Conservation (phyloP, 2,113 vertebrate genomes). For the Salvelinus namaycush region DNA sequence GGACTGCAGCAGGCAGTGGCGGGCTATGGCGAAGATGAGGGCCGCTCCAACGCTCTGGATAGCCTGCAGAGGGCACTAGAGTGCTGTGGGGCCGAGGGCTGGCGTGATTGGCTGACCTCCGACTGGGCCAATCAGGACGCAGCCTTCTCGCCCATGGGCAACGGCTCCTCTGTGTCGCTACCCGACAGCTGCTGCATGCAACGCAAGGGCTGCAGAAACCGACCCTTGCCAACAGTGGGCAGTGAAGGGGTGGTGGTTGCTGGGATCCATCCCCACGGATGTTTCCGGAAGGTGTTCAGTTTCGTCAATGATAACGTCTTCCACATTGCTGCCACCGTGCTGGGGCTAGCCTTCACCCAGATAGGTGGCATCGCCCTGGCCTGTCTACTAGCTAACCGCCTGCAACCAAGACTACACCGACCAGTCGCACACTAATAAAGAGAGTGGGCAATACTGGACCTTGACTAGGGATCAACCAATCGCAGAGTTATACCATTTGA, state of each 20-base stretch:
- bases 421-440: constrained; percentile 51
- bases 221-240: constrained; percentile 63
- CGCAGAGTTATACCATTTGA: not conserved
- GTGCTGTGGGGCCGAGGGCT: constrained; percentile 84
- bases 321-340: constrained; percentile 78
- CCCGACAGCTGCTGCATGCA: constrained; percentile 83
- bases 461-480: not conserved
- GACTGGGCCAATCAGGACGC: constrained; percentile 77
- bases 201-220: constrained; percentile 77
- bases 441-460: not conserved
- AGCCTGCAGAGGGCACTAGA: constrained; percentile 78
- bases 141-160: constrained; percentile 52
- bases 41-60: constrained; percentile 79
- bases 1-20: constrained; percentile 79
- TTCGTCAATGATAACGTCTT: constrained; percentile 84
- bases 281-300: constrained; percentile 80
- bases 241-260: constrained; percentile 23
- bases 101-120: constrained; percentile 82
- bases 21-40: constrained; percentile 79
- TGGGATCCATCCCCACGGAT: constrained; percentile 77
- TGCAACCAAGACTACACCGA: constrained; percentile 59
- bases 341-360: constrained; percentile 80
- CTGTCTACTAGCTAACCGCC: constrained; percentile 79
- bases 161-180: constrained; percentile 70
- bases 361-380: constrained; percentile 77